Evolutionary conservation across 2,888 invertebrate species (phyloP).

Genomic region (Dorcus hopei): DNA sequence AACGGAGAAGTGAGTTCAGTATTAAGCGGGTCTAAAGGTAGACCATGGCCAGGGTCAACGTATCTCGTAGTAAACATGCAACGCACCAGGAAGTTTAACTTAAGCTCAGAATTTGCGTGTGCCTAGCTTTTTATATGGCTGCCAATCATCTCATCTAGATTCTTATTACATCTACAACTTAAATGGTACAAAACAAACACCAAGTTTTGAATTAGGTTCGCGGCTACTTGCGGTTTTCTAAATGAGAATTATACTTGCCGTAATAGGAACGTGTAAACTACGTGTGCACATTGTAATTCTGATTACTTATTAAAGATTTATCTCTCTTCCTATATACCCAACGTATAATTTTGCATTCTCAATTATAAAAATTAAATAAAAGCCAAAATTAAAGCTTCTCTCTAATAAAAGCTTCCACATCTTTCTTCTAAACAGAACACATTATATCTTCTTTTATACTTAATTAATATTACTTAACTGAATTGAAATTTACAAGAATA

Average conservation of each 20-base stretch:
- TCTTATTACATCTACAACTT: constrained; percentile 24
- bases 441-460: too few relatives aligned
- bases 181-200: constrained; percentile 23
- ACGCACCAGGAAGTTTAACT: constrained; percentile 31
- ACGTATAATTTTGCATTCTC: constrained; percentile 6
- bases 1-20: constrained; percentile 4
- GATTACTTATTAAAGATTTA: constrained; percentile 3
- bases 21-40: constrained; percentile 10
- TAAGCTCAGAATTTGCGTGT: constrained; percentile 28
- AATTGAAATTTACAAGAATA: too few relatives aligned
- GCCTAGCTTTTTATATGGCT: constrained; percentile 22
- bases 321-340: constrained; percentile 1
- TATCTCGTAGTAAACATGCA: constrained; percentile 33
- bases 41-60: constrained; percentile 36
- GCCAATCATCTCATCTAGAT: constrained; percentile 26
- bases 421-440: too few relatives aligned
- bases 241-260: constrained; percentile 5
- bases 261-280: constrained; percentile 9
- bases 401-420: too few relatives aligned
- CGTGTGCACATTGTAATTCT: constrained; percentile 7
- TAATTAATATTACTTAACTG: too few relatives aligned
- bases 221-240: constrained; percentile 15
- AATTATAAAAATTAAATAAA: not conserved
- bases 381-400: not conserved
- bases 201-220: constrained; percentile 21